These are phyloP conservation scores for Drosophila picticornis DNA, from an alignment of 2,888 invertebrate genomes.

Conservation along the genomic window DNA sequence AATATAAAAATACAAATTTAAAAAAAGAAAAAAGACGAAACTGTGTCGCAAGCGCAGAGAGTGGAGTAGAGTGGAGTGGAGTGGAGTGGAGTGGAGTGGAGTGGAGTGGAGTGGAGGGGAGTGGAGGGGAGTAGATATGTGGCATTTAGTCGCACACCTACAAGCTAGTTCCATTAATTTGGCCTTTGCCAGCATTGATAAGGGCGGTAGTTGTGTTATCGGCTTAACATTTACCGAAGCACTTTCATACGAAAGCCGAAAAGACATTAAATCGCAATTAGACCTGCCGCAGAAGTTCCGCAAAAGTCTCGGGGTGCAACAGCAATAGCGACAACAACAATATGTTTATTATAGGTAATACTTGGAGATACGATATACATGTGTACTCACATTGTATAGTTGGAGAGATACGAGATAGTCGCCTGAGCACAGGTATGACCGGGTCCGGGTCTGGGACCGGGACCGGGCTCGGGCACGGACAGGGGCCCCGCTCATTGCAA, in stretches of 20 bases:
- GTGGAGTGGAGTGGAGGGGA: neutral
- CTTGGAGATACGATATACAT: conserved; percentile 31
- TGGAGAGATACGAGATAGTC: conserved; percentile 19
- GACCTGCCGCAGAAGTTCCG: conserved; percentile 57
- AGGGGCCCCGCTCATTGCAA: conserved; percentile 59
- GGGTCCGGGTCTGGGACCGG: neutral
- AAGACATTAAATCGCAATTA: conserved; percentile 81
- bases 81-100: neutral
- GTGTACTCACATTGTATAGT: conserved; percentile 21
- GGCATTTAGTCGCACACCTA: conserved; percentile 33
- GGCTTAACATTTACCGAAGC: conserved; percentile 49
- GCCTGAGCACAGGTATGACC: conserved; percentile 25
- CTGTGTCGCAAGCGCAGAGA: conserved; percentile 9
- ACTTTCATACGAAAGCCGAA: conserved; percentile 66
- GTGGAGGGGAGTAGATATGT: conserved; percentile 12
- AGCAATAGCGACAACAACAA: neutral
- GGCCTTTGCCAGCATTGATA: conserved; percentile 49
- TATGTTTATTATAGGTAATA: conserved; percentile 17
- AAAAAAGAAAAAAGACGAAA: conserved; percentile 1
- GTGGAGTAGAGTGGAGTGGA: neutral
- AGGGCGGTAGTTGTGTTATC: conserved; percentile 55
- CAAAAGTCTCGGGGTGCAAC: conserved; percentile 17
- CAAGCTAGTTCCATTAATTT: conserved; percentile 65
- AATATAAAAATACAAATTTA: neutral
- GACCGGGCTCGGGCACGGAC: neutral